phyloP scores from a whole-genome alignment of 2,888 invertebrate species.

The Mimachlamys varia region DNA sequence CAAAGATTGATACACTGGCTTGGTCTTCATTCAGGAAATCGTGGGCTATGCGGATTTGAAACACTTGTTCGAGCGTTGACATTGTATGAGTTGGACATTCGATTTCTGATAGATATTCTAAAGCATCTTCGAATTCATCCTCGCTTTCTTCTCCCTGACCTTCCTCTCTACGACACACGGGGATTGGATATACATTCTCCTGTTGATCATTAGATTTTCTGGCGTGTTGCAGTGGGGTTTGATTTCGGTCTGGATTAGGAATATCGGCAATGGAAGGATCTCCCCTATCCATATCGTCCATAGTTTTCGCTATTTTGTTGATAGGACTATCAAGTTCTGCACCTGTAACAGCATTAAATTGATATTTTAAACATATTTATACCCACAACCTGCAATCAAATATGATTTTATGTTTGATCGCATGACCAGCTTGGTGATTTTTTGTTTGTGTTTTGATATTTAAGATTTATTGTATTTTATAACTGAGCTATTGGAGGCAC shows the following conservation, averaged over 20 bases:
- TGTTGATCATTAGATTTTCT: not conserved
- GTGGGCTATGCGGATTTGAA: not conserved
- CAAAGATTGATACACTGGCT: not conserved
- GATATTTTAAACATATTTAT: too few relatives aligned
- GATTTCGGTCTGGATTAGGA: not conserved
- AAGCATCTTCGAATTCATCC: not conserved
- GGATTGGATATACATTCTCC: not conserved
- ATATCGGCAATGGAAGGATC: not conserved
- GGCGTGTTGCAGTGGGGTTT: not conserved
- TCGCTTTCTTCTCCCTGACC: not conserved
- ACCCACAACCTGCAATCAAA: too few relatives aligned
- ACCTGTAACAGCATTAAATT: not conserved
- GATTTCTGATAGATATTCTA: not conserved
- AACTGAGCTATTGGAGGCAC: too few relatives aligned
- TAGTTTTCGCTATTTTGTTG: not conserved
- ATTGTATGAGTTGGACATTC: not conserved
- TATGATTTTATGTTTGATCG: too few relatives aligned
- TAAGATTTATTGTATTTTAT: too few relatives aligned
- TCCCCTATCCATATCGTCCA: not conserved
- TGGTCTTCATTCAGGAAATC: not conserved
- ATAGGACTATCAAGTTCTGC: conserved; percentile 13
- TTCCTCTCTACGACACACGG: not conserved
- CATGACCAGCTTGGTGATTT: too few relatives aligned
- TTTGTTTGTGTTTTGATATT: too few relatives aligned
- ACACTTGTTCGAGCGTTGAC: not conserved